Percentiles rank a stretch among this genome's conserved stretches.
Conservation (phyloP, 2,888 invertebrate genomes). For the Darwinula stevensoni region DNA sequence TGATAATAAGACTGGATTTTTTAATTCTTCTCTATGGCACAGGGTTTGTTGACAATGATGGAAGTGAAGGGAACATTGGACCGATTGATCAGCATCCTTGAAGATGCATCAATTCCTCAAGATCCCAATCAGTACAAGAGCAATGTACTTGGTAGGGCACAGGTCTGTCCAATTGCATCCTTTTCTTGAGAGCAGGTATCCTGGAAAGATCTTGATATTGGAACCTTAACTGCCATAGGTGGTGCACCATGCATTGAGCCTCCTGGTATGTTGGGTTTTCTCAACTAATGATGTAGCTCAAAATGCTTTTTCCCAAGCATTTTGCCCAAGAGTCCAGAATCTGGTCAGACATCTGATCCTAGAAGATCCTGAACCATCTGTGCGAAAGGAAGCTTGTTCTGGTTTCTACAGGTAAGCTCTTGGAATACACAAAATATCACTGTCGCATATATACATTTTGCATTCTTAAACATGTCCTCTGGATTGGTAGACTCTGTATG, state of each 20-base stretch:
- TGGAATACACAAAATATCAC: too few relatives aligned
- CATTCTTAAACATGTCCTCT: too few relatives aligned
- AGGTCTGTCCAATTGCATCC: too few relatives aligned
- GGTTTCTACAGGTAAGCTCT: conserved; percentile 66
- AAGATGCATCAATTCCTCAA: conserved; percentile 49
- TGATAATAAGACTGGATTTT: too few relatives aligned
- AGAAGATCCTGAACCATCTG: conserved; percentile 73
- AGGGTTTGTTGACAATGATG: conserved; percentile 44
- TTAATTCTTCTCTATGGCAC: too few relatives aligned
- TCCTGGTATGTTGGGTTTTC: conserved; percentile 74
- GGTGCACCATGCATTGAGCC: conserved; percentile 67
- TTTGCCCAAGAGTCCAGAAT: conserved; percentile 30
- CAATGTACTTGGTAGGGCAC: conserved; percentile 72
- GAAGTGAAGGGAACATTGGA: too few relatives aligned
- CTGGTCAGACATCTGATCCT: conserved; percentile 58
- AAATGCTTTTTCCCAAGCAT: conserved; percentile 40
- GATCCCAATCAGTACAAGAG: conserved; percentile 62
- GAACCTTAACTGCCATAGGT: too few relatives aligned
- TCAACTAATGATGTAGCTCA: conserved; percentile 48
- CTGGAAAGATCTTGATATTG: too few relatives aligned
- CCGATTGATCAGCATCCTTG: conserved; percentile 47
- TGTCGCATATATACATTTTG: too few relatives aligned
- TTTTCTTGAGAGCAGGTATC: too few relatives aligned
- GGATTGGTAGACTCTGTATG: too few relatives aligned
- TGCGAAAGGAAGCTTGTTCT: conserved; percentile 65